Base-by-base conservation (phyloP, 2,113 vertebrate genomes). In the Spea bombifrons region DNA sequence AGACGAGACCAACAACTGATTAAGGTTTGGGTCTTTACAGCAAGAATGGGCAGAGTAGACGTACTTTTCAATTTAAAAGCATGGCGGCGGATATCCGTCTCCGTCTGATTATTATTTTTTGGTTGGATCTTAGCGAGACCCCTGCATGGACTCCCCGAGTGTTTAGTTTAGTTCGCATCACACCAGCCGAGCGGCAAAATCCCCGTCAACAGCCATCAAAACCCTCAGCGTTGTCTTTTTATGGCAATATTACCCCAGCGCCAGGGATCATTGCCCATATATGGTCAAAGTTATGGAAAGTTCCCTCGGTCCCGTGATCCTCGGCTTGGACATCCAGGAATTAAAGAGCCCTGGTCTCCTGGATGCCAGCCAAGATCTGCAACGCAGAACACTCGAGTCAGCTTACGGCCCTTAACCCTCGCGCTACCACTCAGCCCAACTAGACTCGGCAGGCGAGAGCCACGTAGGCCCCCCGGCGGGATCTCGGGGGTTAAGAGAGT, bases 181-280 rank as follows among this genome's bases (percentile, higher is more conserved):
- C 5, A 45, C 65, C 65, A 9, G 30, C 43, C 13, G 30, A 30
- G 30, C 30, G 30, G 30, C 30, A 30, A 30, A 30, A 30, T 30
- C 30, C 30, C 30, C 30, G 30, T 30, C 30, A 30, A 30, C 30
- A 5, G 49, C 15, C 61, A 3, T n/a, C 57, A 4, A 6, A 66
- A 43, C 63, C 43, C 48, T 47, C 10, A 43, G 53, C 7, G 50
- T 12, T 73, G 30, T 55, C 78, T 30, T 83, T 85, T 83, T 68
- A 76, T 64, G 48, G 82, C 83, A 86, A 71, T 5, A 3, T 75
- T n/a, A 0, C 57, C 78, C 69, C 75, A 55, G 78, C 66, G 5
- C 83, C 47, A 71, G 59, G 4, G 71, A 83, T 52, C 73, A 15
- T 71, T 86, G 8, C 73, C 76, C 47, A 79, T 81, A 59, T 82